These are phyloP conservation scores for Sarcophaga caerulescens DNA, from an alignment of 2,888 invertebrate genomes.

Conservation along the genomic window DNA sequence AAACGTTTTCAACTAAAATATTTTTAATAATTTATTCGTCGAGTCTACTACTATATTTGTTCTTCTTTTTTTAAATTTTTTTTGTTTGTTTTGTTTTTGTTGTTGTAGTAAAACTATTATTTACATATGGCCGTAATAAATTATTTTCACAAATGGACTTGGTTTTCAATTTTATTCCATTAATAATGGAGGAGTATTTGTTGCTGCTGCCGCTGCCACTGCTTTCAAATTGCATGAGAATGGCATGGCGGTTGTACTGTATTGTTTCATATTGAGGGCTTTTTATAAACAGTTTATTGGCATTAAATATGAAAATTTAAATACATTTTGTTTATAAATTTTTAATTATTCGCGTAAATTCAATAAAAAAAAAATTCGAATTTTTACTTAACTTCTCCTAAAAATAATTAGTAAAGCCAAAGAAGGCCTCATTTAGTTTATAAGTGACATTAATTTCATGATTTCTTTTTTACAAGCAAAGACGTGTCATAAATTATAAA, in stretches of 20 bases:
- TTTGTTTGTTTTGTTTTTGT: not conserved
- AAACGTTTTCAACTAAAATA: conserved; percentile 72
- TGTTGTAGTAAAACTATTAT: too few species aligned
- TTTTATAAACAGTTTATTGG: conserved; percentile 9
- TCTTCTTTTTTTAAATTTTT: not conserved
- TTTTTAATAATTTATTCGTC: not conserved
- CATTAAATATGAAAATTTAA: conserved; percentile 13
- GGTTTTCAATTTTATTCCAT: not conserved
- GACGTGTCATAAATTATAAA: conserved; percentile 53
- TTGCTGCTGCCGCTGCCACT: not conserved
- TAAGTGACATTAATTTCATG: conserved; percentile 38
- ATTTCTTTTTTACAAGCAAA: conserved; percentile 24
- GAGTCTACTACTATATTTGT: too few species aligned
- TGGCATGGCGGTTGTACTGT: not conserved
- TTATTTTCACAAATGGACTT: conserved; percentile 20
- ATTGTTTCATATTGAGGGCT: not conserved
- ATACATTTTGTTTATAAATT: not conserved
- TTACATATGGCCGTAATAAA: not conserved
- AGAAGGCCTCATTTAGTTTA: conserved; percentile 8
- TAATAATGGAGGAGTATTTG: not conserved
- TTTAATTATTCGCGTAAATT: too few species aligned
- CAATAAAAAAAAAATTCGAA: too few species aligned
- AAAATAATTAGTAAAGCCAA: not conserved
- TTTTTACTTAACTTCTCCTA: not conserved
- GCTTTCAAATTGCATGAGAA: not conserved